Evolutionary conservation across 2,888 invertebrate species (phyloP).

Genomic region (Rapana venosa): DNA sequence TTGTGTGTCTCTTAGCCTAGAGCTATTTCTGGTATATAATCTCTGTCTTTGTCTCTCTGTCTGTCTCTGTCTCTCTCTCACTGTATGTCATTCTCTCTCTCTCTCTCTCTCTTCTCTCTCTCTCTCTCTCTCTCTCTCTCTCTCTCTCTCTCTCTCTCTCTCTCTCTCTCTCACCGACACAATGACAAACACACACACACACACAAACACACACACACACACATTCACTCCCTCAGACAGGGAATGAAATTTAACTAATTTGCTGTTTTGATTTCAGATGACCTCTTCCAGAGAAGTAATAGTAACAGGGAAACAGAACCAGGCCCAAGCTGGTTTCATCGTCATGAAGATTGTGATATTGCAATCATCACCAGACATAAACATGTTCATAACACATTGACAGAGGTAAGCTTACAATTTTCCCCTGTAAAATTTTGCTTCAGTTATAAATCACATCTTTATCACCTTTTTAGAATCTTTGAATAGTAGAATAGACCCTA

Average conservation of each 20-base stretch:
- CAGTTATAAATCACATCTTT: too few species aligned
- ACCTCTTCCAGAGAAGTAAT: background rate
- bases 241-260: background rate
- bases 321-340: background rate
- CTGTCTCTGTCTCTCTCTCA: background rate
- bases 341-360: conserved; percentile 5
- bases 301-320: background rate
- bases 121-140: background rate
- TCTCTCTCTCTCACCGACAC: too few species aligned
- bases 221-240: background rate
- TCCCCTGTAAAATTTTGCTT: too few species aligned
- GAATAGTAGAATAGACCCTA: too few species aligned
- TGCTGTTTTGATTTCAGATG: conserved; percentile 13
- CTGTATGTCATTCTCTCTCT: background rate
- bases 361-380: background rate
- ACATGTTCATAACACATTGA: conserved; percentile 13
- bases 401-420: background rate
- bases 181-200: too few species aligned
- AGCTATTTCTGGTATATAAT: too few species aligned
- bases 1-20: too few species aligned
- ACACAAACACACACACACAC: background rate
- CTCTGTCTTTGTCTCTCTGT: background rate
- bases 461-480: too few species aligned
- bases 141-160: background rate
- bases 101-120: background rate